phyloP scores from a whole-genome alignment of 2,888 invertebrate genomes.

The Acanthosoma haemorrhoidale region DNA sequence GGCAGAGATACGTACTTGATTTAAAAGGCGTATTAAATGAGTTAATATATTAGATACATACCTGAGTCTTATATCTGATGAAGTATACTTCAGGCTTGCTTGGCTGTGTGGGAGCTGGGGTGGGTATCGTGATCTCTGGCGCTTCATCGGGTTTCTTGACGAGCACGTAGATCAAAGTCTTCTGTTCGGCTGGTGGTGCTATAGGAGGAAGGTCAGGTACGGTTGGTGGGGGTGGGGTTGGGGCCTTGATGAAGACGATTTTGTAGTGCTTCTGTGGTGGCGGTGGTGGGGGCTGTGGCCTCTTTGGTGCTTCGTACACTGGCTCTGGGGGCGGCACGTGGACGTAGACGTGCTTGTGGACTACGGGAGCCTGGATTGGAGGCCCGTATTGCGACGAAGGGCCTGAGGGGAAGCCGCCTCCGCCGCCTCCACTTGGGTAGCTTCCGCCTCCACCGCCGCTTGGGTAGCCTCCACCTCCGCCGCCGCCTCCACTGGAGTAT shows the following conservation, averaged over 20 bases:
- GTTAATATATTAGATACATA: too few species aligned
- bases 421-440: conserved; percentile 44
- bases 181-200: conserved; percentile 80
- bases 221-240: conserved; percentile 51
- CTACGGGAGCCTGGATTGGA: conserved; percentile 66
- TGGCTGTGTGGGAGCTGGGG: conserved; percentile 76
- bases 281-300: conserved; percentile 47
- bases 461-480: conserved; percentile 43
- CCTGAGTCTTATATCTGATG: conserved; percentile 83
- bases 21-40: too few species aligned
- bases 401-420: conserved; percentile 43
- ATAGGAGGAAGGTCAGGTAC: conserved; percentile 50
- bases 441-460: conserved; percentile 44
- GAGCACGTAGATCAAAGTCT: conserved; percentile 80
- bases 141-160: conserved; percentile 84
- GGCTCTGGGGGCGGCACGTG: conserved; percentile 82
- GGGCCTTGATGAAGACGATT: conserved; percentile 75
- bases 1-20: too few species aligned
- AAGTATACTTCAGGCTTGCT: conserved; percentile 87
- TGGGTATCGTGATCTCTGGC: conserved; percentile 71
- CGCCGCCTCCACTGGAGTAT: conserved; percentile 44
- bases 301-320: conserved; percentile 58
- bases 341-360: conserved; percentile 87
- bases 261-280: conserved; percentile 76
- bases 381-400: conserved; percentile 64